These are phyloP conservation scores for Fringilla coelebs DNA, from an alignment of 2,797 vertebrate species.

Conservation along the genomic window DNA sequence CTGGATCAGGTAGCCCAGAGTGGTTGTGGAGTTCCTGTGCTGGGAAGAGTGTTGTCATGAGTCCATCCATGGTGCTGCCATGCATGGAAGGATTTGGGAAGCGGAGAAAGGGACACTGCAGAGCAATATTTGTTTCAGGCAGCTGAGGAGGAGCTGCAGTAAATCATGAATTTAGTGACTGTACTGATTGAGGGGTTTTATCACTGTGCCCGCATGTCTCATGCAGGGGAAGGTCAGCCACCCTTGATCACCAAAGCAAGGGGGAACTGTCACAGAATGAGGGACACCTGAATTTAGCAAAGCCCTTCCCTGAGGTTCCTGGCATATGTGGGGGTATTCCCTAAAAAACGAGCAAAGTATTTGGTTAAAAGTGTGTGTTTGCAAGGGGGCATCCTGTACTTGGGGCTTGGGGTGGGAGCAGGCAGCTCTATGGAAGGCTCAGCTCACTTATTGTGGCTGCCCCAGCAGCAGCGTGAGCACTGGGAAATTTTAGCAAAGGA, in stretches of 20 bases:
- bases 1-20: neutral
- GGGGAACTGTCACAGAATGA: neutral
- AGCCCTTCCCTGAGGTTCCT: neutral
- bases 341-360: neutral
- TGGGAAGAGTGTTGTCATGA: neutral
- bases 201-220: accelerated
- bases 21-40: neutral
- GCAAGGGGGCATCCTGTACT: neutral
- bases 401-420: neutral
- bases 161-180: neutral
- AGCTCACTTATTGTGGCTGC: neutral
- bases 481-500: neutral
- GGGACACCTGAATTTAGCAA: neutral
- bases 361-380: neutral
- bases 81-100: neutral
- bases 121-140: neutral
- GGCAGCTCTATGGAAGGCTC: neutral
- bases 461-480: accelerated
- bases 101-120: neutral
- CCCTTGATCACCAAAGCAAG: neutral
- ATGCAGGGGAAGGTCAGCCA: neutral
- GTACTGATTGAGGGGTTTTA: neutral
- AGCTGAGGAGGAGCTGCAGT: neutral
- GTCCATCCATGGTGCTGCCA: neutral
- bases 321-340: neutral